Percentiles rank a stretch among this genome's conserved stretches.
These are phyloP conservation scores for Mycteria americana DNA, from an alignment of 2,797 vertebrate genomes.

Conservation along the genomic window DNA sequence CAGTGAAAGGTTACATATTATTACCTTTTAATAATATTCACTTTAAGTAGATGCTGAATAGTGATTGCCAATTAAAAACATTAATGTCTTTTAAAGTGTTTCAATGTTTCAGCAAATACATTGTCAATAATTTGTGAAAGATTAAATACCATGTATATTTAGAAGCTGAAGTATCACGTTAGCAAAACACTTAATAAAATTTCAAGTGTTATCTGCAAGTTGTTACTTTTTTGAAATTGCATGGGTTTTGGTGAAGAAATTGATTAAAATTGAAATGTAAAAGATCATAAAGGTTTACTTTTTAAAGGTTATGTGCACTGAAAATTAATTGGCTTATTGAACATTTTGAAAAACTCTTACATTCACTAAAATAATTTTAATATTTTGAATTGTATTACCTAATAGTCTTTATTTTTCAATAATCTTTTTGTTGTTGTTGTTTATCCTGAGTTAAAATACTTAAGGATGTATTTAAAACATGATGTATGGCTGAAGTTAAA, in stretches of 20 bases:
- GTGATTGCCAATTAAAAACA: not conserved
- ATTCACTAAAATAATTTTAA: not conserved
- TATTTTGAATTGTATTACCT: not conserved
- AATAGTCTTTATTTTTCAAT: not conserved
- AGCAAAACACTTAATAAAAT: not conserved
- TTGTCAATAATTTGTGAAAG: not conserved
- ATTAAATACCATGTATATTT: not conserved
- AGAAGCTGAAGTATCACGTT: not conserved
- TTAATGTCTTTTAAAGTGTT: not conserved
- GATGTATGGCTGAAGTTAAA: not conserved
- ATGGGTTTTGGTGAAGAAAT: not conserved
- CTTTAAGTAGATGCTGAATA: not conserved
- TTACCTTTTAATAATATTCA: not conserved
- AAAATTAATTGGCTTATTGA: not conserved
- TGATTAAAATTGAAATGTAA: not conserved
- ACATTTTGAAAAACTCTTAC: not conserved
- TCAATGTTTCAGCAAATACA: not conserved
- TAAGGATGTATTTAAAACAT: not conserved
- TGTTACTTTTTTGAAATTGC: not conserved
- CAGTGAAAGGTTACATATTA: not conserved
- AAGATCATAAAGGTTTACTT: not conserved
- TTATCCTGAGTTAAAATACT: not conserved
- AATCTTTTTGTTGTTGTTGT: not conserved
- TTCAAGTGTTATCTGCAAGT: not conserved
- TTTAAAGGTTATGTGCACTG: not conserved